Conservation (phyloP, 2,113 vertebrate species). For the Puffinus mauretanicus region DNA sequence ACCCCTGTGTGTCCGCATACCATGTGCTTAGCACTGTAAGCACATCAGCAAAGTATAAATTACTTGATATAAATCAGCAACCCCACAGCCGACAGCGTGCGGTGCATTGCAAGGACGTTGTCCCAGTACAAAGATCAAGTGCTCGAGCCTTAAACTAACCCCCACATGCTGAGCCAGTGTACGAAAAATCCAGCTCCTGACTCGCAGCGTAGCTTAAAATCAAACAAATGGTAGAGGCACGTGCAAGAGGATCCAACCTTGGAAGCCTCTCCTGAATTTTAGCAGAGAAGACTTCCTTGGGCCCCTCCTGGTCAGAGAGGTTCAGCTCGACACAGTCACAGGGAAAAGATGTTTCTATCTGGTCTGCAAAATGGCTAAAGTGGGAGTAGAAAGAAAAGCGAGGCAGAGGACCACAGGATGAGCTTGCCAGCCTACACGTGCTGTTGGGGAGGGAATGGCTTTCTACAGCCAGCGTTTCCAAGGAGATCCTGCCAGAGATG, state of each 20-base stretch:
- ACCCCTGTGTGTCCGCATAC: not conserved
- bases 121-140: not conserved
- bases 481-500: no score
- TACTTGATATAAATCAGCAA: not conserved
- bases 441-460: no score
- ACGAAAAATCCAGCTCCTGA: not conserved
- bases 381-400: no score
- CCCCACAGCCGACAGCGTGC: fast-evolving
- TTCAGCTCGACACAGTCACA: no score
- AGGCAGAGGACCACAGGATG: no score
- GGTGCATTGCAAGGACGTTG: fast-evolving
- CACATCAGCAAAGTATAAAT: not conserved
- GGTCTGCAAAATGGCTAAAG: no score
- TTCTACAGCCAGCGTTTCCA: no score
- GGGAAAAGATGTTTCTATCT: no score
- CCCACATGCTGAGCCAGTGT: not conserved
- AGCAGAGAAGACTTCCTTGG: not conserved
- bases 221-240: not conserved
- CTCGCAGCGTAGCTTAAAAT: not conserved
- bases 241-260: not conserved
- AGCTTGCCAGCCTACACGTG: no score
- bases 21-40: not conserved
- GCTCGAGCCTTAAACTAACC: not conserved
- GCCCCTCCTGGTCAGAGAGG: no score
- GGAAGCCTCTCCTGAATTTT: not conserved